Base-by-base conservation (phyloP, 1,140 invertebrate species). In the Druon quercuslanigerum region DNA sequence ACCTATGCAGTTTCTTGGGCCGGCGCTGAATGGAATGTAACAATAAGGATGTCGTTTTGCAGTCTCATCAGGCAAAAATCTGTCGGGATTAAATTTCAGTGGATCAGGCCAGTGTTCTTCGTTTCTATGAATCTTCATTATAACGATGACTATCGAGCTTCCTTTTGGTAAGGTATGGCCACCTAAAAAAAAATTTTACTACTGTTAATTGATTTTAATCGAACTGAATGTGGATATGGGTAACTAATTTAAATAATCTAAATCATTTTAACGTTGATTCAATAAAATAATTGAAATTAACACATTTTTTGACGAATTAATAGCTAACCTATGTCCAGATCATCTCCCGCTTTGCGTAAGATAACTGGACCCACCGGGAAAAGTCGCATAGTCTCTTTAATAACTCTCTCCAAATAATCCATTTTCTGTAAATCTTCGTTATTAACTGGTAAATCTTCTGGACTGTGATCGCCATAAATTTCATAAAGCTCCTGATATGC, bases 351-450 rank as follows among this genome's bases (percentile, higher is more conserved):
- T 50, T 79, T 74, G 71, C 92, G 82, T 13, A 91, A 91, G 40
- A 95, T 87, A 6, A 93, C 80, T 5, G 95, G 94, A 3, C 92
- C 93, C 3, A 94, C 91, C 4, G 95, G 94, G 81, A 92, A 95
- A n/a, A 95, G 72, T 71, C 94, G 84, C 50, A 95, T 82, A 0
- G 93, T 92, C 90, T 96, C 95, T 78, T 94, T 94, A 19, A 96
- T 92, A 8, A 93, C 92, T 25, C 92, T 90, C 81, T 95, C 95
- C 70, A 94, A 85, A 85, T 94, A 95, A 71, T 90, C 89, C 88
- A 96, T 89, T n/a, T 90, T 87, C 12, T 87, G 79, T 11, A 96
- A 79, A 82, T 95, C 94, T 19, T 94, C 93, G 20, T 84, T 75
- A 17, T 85, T 90, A 3, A 92, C 75, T 4, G 82, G 72, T 19